Conservation (phyloP, 2,888 invertebrate species). For the Diadromus collaris region DNA sequence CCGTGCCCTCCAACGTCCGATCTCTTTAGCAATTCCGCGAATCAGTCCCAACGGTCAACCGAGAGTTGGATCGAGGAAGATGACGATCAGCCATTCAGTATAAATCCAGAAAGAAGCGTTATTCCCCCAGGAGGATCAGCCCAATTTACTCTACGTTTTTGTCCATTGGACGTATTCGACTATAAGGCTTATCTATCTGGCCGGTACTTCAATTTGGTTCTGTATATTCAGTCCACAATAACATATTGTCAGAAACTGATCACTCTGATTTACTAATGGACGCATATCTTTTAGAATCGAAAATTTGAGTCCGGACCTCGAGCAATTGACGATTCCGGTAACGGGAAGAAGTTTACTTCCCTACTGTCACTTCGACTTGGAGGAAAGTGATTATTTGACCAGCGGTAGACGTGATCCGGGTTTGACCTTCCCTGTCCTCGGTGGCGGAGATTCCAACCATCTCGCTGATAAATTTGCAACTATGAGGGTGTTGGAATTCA, state of each 20-base stretch:
- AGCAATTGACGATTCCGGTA: constrained; percentile 77
- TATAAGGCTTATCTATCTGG: constrained; percentile 82
- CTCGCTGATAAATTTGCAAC: constrained; percentile 80
- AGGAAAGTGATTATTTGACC: constrained; percentile 84
- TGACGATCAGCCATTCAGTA: constrained; percentile 80
- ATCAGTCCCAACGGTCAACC: constrained; percentile 67
- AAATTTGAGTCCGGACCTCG: constrained; percentile 80
- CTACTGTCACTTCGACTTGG: constrained; percentile 86
- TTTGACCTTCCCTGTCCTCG: constrained; percentile 65
- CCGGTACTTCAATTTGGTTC: constrained; percentile 70
- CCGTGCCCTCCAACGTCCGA: constrained; percentile 59
- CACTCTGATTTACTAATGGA: neutral
- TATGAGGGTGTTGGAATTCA: constrained; percentile 83
- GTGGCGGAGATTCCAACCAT: constrained; percentile 75
- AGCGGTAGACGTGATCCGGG: constrained; percentile 80
- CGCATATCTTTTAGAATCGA: constrained; percentile 77
- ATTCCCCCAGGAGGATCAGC: constrained; percentile 80
- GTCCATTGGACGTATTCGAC: constrained; percentile 82
- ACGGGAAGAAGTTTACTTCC: constrained; percentile 85
- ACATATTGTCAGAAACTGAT: neutral
- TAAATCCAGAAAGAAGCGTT: constrained; percentile 80
- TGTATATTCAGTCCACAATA: neutral
- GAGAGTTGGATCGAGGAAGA: constrained; percentile 70
- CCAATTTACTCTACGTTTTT: constrained; percentile 81
- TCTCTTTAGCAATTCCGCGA: constrained; percentile 69